A percentile compares a stretch with the other conserved stretches of the same genome.
Conservation (phyloP, 2,888 invertebrate species). For the Eupithecia subumbrata region DNA sequence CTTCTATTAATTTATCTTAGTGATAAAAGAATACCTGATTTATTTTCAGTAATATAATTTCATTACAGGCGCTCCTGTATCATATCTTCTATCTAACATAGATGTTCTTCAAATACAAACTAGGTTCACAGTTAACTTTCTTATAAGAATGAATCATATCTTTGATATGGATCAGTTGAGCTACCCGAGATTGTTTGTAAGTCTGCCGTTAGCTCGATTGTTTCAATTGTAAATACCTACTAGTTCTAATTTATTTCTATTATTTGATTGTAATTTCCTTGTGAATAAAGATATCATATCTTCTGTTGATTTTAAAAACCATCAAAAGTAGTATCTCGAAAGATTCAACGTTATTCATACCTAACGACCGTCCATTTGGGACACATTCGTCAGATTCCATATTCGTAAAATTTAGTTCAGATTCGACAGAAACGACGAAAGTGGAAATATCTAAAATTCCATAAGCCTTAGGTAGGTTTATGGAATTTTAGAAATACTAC, state of each 20-base stretch:
- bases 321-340: background rate
- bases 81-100: background rate
- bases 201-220: too few relatives aligned
- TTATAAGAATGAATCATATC: too few relatives aligned
- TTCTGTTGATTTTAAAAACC: background rate
- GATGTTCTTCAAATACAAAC: too few relatives aligned
- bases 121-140: too few relatives aligned
- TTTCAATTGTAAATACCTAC: too few relatives aligned
- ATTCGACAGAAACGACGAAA: background rate
- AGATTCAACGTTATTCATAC: background rate
- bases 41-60: background rate
- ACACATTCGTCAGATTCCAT: background rate
- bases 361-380: background rate
- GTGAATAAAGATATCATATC: too few relatives aligned
- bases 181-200: too few relatives aligned
- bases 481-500: too few relatives aligned
- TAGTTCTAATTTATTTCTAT: too few relatives aligned
- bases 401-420: background rate
- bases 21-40: background rate
- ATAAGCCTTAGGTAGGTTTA: too few relatives aligned
- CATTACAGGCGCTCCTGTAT: background rate
- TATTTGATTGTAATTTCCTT: too few relatives aligned
- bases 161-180: too few relatives aligned
- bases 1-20: constrained; percentile 9
- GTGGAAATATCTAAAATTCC: background rate